Evolutionary conservation across 92 coral and sea anemone species (phyloP).

Genomic region (Heliopora coerulea): DNA sequence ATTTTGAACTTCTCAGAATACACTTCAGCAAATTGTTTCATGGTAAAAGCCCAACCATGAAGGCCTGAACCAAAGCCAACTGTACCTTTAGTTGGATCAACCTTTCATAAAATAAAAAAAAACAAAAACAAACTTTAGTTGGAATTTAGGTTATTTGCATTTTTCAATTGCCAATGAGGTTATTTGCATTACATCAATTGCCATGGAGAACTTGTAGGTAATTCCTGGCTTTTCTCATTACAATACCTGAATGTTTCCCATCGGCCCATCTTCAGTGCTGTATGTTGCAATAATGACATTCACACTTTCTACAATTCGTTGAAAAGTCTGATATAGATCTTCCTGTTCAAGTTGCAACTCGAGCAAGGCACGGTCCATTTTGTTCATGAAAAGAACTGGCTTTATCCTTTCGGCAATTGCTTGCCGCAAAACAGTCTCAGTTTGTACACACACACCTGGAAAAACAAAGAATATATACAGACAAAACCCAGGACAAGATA

Average conservation of each 20-base stretch:
- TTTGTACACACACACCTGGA: conserved; percentile 96
- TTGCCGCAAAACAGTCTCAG: conserved; percentile 92
- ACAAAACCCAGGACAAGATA: no score
- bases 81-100: conserved; percentile 76
- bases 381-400: conserved; percentile 91
- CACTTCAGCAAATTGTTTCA: conserved; percentile 90
- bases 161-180: no score
- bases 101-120: conserved; percentile 50
- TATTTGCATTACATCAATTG: no score
- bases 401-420: conserved; percentile 92
- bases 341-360: conserved; percentile 86
- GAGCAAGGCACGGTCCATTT: conserved; percentile 95
- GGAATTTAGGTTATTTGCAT: no score
- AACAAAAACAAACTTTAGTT: not conserved
- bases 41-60: conserved; percentile 99
- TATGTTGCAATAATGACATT: conserved; percentile 94
- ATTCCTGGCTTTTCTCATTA: no score
- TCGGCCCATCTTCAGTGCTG: conserved; percentile 93
- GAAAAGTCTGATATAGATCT: conserved; percentile 92
- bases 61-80: conserved; percentile 99
- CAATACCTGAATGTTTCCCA: conserved; percentile 92
- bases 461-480: no score
- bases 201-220: no score
- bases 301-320: conserved; percentile 81
- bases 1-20: conserved; percentile 80